Base-by-base conservation (phyloP, 2,888 invertebrate genomes). In the Polymixis flavicincta region DNA sequence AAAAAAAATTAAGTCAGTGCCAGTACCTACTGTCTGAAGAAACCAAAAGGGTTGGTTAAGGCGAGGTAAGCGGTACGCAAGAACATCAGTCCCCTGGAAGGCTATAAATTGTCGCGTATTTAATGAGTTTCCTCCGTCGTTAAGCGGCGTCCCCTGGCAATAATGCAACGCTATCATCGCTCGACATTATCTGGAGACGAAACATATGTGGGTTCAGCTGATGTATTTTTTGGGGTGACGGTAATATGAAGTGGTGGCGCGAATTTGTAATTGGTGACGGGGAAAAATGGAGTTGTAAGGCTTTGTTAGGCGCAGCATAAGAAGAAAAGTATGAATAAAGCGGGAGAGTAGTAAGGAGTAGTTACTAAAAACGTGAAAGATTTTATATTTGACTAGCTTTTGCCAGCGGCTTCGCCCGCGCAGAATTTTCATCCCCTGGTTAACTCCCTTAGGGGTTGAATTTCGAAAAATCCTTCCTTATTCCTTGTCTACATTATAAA, bases 101-200 rank as follows among this genome's bases (percentile, higher is more conserved):
- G 89, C 89, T 87, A 94, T 95, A 95, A 95, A 96, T 96, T 92
- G 90, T 89, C 91, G 90, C 89, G 91, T 94, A 94, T 94, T 95
- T 95, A 96, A 96, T 94, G 95, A 95, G 95, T 94, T 95, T 94
- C 95, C 94, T 93, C 89, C 85, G 92, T 92, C 94, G 93, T 95
- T 94, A 94, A 93, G 89, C 91, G 92, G 88, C 90, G 91, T 91
- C 93, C 95, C 92, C 90, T 85, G 89, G 92, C 92, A 92, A 92
- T 95, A 95, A 94, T 91, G 93, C 90, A 93, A 85, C 92, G 94
- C 91, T 94, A 95, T 95, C 95, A 95, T 94, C 92, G 92, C 92
- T 82, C 85, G 91, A 92, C 94, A 93, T 94, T 94, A 94, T 93
- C 92, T 92, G 86, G 87, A 89, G 86, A 83, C 85, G 87, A 87